These are phyloP conservation scores for Dione juno DNA, from an alignment of 2,888 invertebrate species.

Conservation along the genomic window DNA sequence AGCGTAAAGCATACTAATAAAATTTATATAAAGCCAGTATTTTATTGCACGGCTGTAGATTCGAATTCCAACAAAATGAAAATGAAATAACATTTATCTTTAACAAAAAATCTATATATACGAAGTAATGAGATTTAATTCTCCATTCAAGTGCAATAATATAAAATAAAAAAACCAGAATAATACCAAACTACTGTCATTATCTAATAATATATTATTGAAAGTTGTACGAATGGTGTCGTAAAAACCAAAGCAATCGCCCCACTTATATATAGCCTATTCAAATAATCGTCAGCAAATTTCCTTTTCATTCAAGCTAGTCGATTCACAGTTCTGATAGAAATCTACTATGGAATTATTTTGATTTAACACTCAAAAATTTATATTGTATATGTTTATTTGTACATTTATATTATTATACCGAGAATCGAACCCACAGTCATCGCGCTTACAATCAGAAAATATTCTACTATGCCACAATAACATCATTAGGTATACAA, in stretches of 20 bases:
- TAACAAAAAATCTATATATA: no score
- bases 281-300: constrained; percentile 63
- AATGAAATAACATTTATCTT: no score
- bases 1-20: neutral
- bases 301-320: constrained; percentile 47
- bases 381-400: no score
- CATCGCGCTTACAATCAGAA: no score
- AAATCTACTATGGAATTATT: neutral
- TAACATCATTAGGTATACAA: no score
- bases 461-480: no score
- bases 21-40: neutral
- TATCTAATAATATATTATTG: neutral
- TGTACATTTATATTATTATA: no score
- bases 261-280: constrained; percentile 55
- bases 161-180: neutral
- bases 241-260: constrained; percentile 7
- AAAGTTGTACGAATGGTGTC: neutral
- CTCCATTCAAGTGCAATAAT: no score
- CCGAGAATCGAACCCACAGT: no score
- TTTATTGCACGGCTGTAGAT: no score
- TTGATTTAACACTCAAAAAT: neutral
- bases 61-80: no score
- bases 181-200: neutral
- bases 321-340: neutral
- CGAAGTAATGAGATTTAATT: no score